Evolutionary conservation across 2,888 invertebrate genomes (phyloP).

Genomic region (Lepas anatifera): DNA sequence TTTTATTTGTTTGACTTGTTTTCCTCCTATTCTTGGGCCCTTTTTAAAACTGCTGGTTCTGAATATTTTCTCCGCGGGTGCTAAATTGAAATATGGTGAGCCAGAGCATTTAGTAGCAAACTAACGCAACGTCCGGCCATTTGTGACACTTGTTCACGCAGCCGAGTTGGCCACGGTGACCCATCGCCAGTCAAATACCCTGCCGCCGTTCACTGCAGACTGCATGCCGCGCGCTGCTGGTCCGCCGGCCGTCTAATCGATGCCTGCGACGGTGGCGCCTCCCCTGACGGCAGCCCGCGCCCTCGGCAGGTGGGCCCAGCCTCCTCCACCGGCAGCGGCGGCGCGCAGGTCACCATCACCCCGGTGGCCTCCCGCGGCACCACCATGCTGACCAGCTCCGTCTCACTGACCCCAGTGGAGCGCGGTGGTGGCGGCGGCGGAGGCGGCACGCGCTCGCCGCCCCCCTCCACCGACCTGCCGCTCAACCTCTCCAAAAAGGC

Average conservation of each 20-base stretch:
- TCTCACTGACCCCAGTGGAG: conserved; percentile 10
- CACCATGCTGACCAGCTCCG: conserved; percentile 12
- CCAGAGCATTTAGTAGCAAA: too few relatives aligned
- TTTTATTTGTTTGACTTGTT: too few relatives aligned
- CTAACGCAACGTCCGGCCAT: neutral
- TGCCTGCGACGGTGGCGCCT: neutral
- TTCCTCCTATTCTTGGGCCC: too few relatives aligned
- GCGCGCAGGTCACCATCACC: conserved; percentile 11
- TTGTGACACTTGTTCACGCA: neutral
- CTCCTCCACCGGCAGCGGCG: neutral
- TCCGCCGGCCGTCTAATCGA: too few relatives aligned
- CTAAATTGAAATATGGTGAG: too few relatives aligned
- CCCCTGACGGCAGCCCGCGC: neutral
- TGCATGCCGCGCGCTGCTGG: too few relatives aligned
- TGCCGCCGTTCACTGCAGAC: too few relatives aligned
- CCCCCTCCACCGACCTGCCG: neutral
- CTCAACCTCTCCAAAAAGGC: conserved; percentile 10
- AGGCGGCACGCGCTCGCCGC: neutral
- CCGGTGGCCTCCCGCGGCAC: conserved; percentile 4
- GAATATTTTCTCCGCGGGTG: too few relatives aligned
- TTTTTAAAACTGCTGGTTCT: too few relatives aligned
- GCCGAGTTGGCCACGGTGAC: neutral
- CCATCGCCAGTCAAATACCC: neutral
- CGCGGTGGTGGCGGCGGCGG: too few relatives aligned
- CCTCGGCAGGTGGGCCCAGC: neutral